A percentile compares a stretch with the other conserved stretches of the same genome.
Evolutionary conservation across 2,113 vertebrate genomes (phyloP).

Genomic region (Riparia riparia): DNA sequence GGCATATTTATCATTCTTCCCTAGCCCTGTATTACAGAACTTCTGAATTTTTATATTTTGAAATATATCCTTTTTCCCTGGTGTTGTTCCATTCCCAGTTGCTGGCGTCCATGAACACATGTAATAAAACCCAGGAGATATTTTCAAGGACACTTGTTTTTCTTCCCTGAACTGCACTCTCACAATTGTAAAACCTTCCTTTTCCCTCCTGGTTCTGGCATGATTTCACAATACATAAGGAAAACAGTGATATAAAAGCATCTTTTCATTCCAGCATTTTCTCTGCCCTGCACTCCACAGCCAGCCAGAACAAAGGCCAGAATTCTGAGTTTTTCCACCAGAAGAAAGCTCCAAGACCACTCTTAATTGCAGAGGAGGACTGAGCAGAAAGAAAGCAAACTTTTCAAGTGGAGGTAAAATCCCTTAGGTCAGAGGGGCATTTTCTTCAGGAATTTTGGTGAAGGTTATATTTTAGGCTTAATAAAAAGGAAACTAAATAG

Average conservation of each 20-base stretch:
- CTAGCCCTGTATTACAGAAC: neutral
- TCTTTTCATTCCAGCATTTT: conserved; percentile 30
- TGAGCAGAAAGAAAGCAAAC: neutral
- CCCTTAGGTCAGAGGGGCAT: conserved; percentile 2
- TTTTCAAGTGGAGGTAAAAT: conserved; percentile 56
- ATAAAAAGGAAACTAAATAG: conserved; percentile 62
- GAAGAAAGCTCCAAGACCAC: neutral
- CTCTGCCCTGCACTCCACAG: rapidly evolving
- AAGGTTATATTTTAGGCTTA: conserved; percentile 31
- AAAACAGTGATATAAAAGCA: conserved; percentile 11
- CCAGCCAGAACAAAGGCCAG: neutral
- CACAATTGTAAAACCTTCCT: conserved; percentile 37
- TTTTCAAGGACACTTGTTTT: conserved; percentile 46
- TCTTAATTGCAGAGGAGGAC: neutral
- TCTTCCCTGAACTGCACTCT: neutral
- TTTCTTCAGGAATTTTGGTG: conserved; percentile 41
- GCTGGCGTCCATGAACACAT: neutral
- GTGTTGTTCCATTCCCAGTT: neutral
- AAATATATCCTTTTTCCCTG: neutral
- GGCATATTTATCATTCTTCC: conserved; percentile 5
- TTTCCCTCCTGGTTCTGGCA: neutral
- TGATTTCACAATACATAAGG: neutral
- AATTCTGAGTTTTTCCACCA: neutral
- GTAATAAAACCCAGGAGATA: conserved; percentile 14
- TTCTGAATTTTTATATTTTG: neutral